phyloP scores from a whole-genome alignment of 2,797 vertebrate genomes.

The Rhynchotus rufescens region DNA sequence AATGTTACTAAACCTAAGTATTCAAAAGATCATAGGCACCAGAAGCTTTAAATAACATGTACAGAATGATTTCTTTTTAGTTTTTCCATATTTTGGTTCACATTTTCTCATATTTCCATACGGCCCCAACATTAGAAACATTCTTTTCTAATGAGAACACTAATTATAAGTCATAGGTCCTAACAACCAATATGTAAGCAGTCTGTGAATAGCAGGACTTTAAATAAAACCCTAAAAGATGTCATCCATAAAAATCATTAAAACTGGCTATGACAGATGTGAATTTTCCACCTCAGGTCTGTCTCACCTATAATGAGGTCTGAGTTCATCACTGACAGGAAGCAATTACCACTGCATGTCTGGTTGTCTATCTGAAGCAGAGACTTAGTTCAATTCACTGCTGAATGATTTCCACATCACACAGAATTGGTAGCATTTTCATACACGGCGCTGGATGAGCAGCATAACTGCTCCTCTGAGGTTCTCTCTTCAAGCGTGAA shows the following conservation, averaged over 20 bases:
- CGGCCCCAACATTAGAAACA: neutral
- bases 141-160: neutral
- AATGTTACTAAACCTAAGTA: neutral
- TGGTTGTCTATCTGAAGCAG: neutral
- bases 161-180: neutral
- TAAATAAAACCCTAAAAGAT: neutral
- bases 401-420: neutral
- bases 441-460: neutral
- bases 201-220: neutral
- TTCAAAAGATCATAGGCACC: neutral
- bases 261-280: neutral
- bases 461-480: neutral
- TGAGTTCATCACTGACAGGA: constrained; percentile 13
- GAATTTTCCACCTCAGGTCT: neutral
- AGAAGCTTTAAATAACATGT: neutral
- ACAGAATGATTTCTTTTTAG: neutral
- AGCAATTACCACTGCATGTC: neutral
- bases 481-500: neutral
- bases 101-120: neutral
- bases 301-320: neutral
- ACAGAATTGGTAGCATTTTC: neutral
- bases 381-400: neutral
- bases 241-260: neutral
- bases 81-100: neutral
- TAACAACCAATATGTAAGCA: neutral